Base-by-base conservation (phyloP, 1,140 invertebrate species). In the Magallana gigas region DNA sequence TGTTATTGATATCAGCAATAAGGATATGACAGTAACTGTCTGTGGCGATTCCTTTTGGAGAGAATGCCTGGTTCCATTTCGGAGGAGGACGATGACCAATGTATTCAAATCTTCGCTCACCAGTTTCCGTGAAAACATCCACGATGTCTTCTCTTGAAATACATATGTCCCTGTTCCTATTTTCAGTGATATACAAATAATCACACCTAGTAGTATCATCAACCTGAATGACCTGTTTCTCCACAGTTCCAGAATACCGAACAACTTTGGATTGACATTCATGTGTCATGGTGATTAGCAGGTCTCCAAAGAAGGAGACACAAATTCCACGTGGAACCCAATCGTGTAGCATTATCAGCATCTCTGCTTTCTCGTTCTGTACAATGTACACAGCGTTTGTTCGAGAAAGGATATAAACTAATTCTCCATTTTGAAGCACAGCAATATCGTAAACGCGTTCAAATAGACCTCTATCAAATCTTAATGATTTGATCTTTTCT, bases 181-280 rank as follows among this genome's bases (percentile, higher is more conserved):
- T 76, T 76, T 76, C 23, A 23, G 18, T 8, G 18, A 76, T 11
- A 12, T 76, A 11, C 8, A 12, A 29, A 12, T 11, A 8, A 76
- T 29, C 12, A 64, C 14, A 8, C 23, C 23, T 29, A 29, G 23
- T 12, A 18, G 11, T 8, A 23, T 29, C 68, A 76, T 76, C 68
- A 76, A 76, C 23, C 9, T 76, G 68, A 76, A 76, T 29, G 68
- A 29, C 36, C 36, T 76, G 68, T 36, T 76, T 76, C 23, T 76
- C 68, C 12, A 8, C 23, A 23, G 9, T 12, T 11, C 23, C 68
- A 76, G 68, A 8, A 8, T 76, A 76, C 12, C 68, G 68, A 29
- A 76, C 68, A 36, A 76, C 68, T 76, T 76, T 76, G 9, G 68
- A 7, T 29, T 76, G 68, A 11, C 36, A 23, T 29, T 76, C 18